Base-by-base conservation (phyloP, 2,797 vertebrate genomes). In the Craterocephalus amniculus region DNA sequence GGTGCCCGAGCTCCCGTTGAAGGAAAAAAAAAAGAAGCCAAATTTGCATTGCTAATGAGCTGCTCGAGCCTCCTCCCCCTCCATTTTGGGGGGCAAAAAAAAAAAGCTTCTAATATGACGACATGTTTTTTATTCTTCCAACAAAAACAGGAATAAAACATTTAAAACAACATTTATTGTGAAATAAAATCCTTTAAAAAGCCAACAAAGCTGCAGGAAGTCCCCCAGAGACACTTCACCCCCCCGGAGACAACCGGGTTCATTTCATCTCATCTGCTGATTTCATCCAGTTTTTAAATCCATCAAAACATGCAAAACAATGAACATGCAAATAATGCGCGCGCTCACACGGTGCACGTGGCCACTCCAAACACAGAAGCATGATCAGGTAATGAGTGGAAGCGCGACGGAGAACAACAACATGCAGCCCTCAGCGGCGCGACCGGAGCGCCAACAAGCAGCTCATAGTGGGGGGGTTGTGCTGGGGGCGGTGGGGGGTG, bases 41-140 rank as follows among this genome's bases (percentile, higher is more conserved):
- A 1, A 93, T 94, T 93, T 94, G 91, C 92, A 94, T 93, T 94
- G 92, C 91, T 93, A 93, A 94, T 93, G 84, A 85, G 69, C 80
- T n/a, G n/a, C n/a, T 57, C 76, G 20, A 84, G 80, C 76, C 79
- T 56, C 85, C 78, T 65, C 90, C 87, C 88, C 88, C 87, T 90
- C 87, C 89, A 87, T 89, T 88, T 90, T 83, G 76, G 86, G 86
- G 85, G 74, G n/a, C n/a, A n/a, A n/a, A n/a, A n/a, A 45, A 74
- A 72, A 76, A 74, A 70, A 70, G 71, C 76, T 66, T 55, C 76
- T 69, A 55, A 64, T 84, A 91, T 90, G 82, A 80, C 83, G 87
- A 83, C 79, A 31, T 83, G 78, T 80, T 85, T 86, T 70, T 24
- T 8, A 26, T 24, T 16, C 20, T 26, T 40, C 29, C 45, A 31